phyloP scores from a whole-genome alignment of 2,888 invertebrate species.

The Tupiocoris notatus region DNA sequence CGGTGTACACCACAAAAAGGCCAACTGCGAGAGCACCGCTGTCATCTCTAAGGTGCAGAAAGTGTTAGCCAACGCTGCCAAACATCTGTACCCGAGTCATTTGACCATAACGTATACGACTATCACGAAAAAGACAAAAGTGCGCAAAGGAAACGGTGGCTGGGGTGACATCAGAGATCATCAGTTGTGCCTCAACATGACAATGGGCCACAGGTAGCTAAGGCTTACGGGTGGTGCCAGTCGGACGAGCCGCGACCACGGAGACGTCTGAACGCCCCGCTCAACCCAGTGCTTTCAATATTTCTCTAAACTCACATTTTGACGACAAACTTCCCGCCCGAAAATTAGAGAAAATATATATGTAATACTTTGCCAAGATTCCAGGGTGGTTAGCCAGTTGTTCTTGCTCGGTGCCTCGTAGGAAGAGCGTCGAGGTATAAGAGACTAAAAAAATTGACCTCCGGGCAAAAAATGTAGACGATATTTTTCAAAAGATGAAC shows the following conservation, averaged over 20 bases:
- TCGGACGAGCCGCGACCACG: neutral
- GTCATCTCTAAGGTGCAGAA: slow-evolving; percentile 82
- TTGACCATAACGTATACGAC: slow-evolving; percentile 66
- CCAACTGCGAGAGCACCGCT: slow-evolving; percentile 82
- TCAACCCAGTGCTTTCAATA: neutral
- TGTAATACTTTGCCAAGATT: no score
- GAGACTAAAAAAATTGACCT: no score
- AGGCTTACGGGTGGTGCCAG: neutral
- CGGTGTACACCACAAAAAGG: slow-evolving; percentile 93
- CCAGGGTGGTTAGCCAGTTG: no score
- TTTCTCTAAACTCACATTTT: no score
- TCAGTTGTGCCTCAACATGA: slow-evolving; percentile 59
- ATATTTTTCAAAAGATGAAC: no score
- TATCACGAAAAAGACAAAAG: slow-evolving; percentile 69
- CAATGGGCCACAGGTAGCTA: slow-evolving; percentile 50
- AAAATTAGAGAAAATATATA: no score
- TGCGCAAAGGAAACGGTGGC: slow-evolving; percentile 88
- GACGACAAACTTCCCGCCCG: neutral
- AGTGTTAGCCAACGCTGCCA: slow-evolving; percentile 68
- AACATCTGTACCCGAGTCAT: slow-evolving; percentile 69
- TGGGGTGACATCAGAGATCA: slow-evolving; percentile 89
- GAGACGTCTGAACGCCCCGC: neutral
- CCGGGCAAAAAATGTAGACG: no score
- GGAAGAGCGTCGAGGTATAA: no score
- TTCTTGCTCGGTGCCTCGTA: no score